These are phyloP conservation scores for Corythoichthys haematopterus DNA, from an alignment of 2,113 vertebrate species.

Conservation along the genomic window DNA sequence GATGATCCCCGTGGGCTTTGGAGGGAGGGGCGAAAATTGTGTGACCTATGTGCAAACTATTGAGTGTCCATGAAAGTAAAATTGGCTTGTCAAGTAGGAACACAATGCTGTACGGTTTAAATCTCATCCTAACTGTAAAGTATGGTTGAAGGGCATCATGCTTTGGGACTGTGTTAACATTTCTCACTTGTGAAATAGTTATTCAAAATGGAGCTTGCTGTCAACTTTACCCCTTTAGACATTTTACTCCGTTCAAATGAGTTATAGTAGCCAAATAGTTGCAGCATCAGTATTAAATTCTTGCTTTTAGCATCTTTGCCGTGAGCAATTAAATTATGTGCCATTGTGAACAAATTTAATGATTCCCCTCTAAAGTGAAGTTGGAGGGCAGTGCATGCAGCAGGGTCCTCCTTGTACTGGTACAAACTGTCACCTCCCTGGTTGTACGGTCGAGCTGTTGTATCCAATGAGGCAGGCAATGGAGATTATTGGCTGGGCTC, in stretches of 20 bases:
- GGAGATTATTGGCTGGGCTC: constrained; percentile 29
- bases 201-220: constrained; percentile 27
- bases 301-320: constrained; percentile 61
- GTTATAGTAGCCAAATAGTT: constrained; percentile 30
- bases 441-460: constrained; percentile 28
- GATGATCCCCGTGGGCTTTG: no score
- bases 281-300: constrained; percentile 15
- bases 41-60: no score
- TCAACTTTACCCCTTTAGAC: constrained; percentile 36
- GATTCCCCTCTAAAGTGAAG: constrained; percentile 45
- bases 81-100: neutral
- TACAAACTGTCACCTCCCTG: constrained; percentile 44
- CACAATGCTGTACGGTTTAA: neutral
- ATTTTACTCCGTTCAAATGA: constrained; percentile 20
- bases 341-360: constrained; percentile 53
- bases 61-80: no score
- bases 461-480: constrained; percentile 28
- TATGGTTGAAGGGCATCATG: neutral
- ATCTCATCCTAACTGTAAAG: no score
- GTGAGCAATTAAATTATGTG: constrained; percentile 50
- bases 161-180: neutral
- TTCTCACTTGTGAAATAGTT: neutral
- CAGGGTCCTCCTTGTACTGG: constrained; percentile 32
- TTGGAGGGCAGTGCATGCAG: constrained; percentile 34
- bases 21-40: no score